phyloP scores from a whole-genome alignment of 2,888 invertebrate species.

The Actias luna region DNA sequence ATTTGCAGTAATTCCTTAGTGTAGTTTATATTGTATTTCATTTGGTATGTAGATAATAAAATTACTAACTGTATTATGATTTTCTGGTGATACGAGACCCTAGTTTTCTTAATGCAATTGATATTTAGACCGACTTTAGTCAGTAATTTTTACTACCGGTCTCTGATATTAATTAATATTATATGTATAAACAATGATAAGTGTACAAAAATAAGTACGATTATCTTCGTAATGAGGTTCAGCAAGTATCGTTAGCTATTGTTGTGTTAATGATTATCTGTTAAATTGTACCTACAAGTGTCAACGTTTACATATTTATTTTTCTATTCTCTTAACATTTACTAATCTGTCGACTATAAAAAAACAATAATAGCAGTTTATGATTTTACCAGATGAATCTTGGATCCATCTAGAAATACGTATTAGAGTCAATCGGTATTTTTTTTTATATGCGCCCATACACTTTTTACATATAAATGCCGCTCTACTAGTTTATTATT shows the following conservation, averaged over 20 bases:
- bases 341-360: neutral
- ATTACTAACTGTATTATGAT: neutral
- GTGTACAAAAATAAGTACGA: neutral
- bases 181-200: slow-evolving; percentile 7
- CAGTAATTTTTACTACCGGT: slow-evolving; percentile 1
- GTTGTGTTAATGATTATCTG: neutral
- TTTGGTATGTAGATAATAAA: neutral
- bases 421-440: neutral
- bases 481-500: neutral
- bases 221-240: slow-evolving; percentile 4
- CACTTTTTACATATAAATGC: neutral
- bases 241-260: neutral
- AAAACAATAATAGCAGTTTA: neutral
- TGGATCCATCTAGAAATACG: neutral
- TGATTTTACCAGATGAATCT: neutral
- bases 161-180: neutral
- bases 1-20: no score
- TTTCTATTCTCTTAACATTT: neutral
- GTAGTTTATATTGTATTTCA: neutral
- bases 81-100: neutral
- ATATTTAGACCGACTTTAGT: neutral
- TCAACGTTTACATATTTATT: neutral
- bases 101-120: neutral
- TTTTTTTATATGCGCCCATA: neutral
- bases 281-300: neutral